Base-by-base conservation (phyloP, 2,797 vertebrate species). In the Chaetophractus vellerosus region DNA sequence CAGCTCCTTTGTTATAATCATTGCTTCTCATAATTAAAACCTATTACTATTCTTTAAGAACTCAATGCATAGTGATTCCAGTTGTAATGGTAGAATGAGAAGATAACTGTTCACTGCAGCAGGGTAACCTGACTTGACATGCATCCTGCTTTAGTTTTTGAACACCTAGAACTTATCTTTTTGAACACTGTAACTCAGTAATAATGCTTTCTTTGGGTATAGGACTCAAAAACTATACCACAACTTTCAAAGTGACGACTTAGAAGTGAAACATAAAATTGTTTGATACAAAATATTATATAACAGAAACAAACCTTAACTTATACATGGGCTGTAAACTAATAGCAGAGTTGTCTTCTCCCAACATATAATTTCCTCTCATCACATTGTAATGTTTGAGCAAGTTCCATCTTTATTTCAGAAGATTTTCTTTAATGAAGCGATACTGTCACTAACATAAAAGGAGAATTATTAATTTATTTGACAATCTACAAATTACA, bases 231-330 rank as follows among this genome's bases (percentile, higher is more conserved):
- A 82, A 68, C n/a, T 15, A 8, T 0, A 55, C 26, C 16, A n/a
- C 52, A 96, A 64, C 63, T 92, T 92, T 9, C 52, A 57, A 83
- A 64, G 48, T 16, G 41, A 68, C 38, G 48, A 84, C 48, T 41
- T 57, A 45, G 7, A 80, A 59, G 74, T 21, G 26, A 86, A 82
- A 71, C 26, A 28, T 26, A 64, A 72, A 41, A 59, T 14, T 26
- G 9, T 45, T 93, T 12, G 63, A 87, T 57, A 26, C 31, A 75
- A 45, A 69, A 75, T 52, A 33, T 26, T 71, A 12, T 11, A 4
- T 9, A 33, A 19, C 48, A 72, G 84, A 94, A 91, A 41, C 9
- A 68, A 63, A 50, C 26, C 23, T n/a, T 52, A 83, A 63, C 55
- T 61, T 55, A 4, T 52, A 68, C 75, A 23, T 45, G 38, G 74